Percentiles rank a stretch among this genome's conserved stretches.
phyloP scores from a whole-genome alignment of 2,797 vertebrate species.

The Bucorvus abyssinicus region DNA sequence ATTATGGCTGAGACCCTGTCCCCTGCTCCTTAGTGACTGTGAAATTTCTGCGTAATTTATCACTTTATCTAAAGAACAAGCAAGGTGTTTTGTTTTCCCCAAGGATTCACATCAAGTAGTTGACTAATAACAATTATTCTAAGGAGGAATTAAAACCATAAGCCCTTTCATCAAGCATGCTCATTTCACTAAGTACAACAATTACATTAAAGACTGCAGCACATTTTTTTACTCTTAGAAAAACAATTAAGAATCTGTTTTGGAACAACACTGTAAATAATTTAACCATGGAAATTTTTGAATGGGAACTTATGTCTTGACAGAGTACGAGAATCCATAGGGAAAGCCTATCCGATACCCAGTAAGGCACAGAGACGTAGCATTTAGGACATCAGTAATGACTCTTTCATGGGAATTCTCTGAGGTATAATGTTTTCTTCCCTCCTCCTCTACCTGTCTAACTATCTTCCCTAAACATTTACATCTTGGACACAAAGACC shows the following conservation, averaged over 20 bases:
- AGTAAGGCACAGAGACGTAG: not conserved
- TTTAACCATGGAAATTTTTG: not conserved
- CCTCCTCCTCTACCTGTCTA: not conserved
- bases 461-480: not conserved
- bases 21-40: not conserved
- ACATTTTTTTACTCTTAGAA: not conserved
- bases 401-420: not conserved
- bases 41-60: not conserved
- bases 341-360: not conserved
- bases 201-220: not conserved
- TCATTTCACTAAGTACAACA: constrained; percentile 9
- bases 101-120: not conserved
- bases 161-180: not conserved
- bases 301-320: not conserved
- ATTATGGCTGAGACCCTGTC: not conserved
- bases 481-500: not conserved
- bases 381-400: not conserved
- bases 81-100: not conserved
- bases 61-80: not conserved
- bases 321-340: not conserved
- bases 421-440: not conserved
- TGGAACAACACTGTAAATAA: not conserved
- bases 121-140: not conserved
- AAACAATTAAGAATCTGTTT: not conserved
- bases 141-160: constrained; percentile 3